phyloP scores from a whole-genome alignment of 2,888 invertebrate genomes.

The Tuta absoluta region DNA sequence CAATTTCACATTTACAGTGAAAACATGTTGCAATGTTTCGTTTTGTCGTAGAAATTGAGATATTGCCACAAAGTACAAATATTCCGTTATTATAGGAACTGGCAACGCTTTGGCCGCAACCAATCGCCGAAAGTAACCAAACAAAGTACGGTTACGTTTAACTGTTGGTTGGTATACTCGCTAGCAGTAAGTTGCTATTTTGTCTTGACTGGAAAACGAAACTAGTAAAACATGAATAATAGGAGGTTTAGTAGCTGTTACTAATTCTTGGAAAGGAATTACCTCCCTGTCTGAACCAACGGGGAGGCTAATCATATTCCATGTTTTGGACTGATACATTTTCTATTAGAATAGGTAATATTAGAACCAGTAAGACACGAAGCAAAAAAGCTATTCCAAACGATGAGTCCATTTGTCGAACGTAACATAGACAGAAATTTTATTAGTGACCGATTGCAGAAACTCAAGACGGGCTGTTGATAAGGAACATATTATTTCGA shows the following conservation, averaged over 20 bases:
- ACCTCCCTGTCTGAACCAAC: not conserved
- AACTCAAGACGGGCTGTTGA: no score
- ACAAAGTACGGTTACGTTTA: slow-evolving; percentile 11
- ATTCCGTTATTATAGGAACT: slow-evolving; percentile 14
- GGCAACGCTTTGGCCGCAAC: not conserved
- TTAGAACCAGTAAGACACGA: no score
- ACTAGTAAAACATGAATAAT: slow-evolving; percentile 5
- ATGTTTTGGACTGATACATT: no score
- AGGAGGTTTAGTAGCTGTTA: not conserved
- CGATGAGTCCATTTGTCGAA: no score
- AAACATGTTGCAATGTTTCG: not conserved
- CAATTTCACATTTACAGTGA: not conserved
- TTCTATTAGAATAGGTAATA: no score
- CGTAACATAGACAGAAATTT: no score
- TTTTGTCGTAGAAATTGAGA: not conserved
- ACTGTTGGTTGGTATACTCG: not conserved
- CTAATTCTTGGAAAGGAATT: slow-evolving; percentile 6
- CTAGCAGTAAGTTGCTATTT: slow-evolving; percentile 8
- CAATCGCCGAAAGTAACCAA: slow-evolving; percentile 13
- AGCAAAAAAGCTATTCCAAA: no score
- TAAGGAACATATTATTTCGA: no score
- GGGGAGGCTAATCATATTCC: no score
- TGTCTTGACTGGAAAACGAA: not conserved
- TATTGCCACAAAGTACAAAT: not conserved
- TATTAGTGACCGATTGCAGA: no score